Percentiles rank a stretch among this genome's conserved stretches.
These are phyloP conservation scores for Dromaius novaehollandiae DNA, from an alignment of 2,113 vertebrate species.

Conservation along the genomic window DNA sequence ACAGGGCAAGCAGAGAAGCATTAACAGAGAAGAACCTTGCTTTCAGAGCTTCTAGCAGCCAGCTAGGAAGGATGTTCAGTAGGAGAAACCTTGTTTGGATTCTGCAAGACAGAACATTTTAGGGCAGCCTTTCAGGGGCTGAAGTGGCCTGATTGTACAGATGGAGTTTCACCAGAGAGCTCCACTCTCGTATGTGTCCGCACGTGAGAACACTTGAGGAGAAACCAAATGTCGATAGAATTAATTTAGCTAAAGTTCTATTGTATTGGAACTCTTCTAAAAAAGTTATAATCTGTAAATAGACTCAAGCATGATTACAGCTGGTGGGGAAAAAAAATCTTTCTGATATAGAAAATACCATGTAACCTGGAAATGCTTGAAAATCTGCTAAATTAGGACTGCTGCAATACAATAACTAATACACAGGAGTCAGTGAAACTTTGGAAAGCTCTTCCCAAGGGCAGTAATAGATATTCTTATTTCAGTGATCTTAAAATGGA, in stretches of 20 bases:
- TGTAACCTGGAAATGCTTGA: neutral
- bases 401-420: neutral
- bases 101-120: neutral
- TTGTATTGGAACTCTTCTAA: neutral
- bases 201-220: neutral
- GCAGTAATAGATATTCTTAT: neutral
- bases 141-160: neutral
- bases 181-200: neutral
- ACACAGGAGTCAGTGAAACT: neutral
- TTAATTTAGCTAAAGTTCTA: neutral
- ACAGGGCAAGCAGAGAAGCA: neutral
- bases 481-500: constrained; percentile 17
- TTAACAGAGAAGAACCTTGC: neutral
- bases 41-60: neutral
- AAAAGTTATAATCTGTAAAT: neutral
- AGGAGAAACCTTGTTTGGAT: neutral
- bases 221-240: neutral
- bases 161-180: neutral
- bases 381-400: neutral
- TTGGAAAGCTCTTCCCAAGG: neutral
- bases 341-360: neutral
- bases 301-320: neutral
- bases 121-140: neutral
- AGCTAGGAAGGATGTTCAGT: neutral
- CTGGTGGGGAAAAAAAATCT: neutral